Evolutionary conservation across 2,113 vertebrate genomes (phyloP).

Genomic region (Gymnogyps californianus): DNA sequence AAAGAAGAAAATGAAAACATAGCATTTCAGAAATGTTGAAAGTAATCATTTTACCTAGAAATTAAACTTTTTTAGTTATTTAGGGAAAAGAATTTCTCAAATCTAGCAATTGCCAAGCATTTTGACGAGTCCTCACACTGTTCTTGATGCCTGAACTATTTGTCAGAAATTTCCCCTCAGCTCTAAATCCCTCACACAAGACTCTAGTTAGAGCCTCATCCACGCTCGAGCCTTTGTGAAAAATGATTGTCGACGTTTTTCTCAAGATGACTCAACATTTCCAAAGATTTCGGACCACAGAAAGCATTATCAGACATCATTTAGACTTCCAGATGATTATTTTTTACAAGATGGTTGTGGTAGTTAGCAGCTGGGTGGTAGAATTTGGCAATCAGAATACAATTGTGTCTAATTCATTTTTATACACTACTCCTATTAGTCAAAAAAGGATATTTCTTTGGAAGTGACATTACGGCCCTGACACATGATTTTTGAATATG

Average conservation of each 20-base stretch:
- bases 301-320: neutral
- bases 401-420: neutral
- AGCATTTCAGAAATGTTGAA: neutral
- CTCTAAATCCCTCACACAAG: neutral
- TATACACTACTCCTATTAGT: neutral
- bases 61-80: neutral
- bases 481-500: neutral
- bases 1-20: neutral
- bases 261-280: conserved; percentile 2
- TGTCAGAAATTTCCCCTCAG: neutral
- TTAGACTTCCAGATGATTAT: neutral
- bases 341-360: neutral
- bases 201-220: neutral
- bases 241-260: conserved; percentile 1
- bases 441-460: conserved; percentile 15
- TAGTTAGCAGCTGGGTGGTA: neutral
- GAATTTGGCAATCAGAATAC: neutral
- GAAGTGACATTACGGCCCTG: neutral
- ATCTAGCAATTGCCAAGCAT: neutral
- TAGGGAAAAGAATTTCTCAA: neutral
- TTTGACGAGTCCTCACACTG: neutral
- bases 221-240: neutral
- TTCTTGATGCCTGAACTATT: neutral
- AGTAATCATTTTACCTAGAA: neutral
- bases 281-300: neutral